phyloP scores from a whole-genome alignment of 53 echinoderm and acorn worm genomes.

The Crossaster papposus region DNA sequence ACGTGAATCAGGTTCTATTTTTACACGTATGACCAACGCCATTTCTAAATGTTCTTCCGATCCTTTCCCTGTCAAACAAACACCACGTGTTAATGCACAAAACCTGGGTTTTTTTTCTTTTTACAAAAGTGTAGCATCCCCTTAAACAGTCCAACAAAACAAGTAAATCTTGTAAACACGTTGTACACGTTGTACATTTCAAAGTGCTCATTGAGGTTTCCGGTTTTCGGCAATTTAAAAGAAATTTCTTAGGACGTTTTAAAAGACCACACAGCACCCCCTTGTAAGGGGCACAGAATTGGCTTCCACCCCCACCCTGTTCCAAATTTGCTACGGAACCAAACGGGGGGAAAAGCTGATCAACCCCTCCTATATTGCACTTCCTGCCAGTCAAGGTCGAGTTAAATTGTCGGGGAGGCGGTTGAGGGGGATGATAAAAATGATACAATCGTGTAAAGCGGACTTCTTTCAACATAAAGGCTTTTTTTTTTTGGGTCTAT shows the following conservation, averaged over 20 bases:
- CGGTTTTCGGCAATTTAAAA: background rate
- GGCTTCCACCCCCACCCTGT: background rate
- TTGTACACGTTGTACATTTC: no score
- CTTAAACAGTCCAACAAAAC: no score
- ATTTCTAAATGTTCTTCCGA: background rate
- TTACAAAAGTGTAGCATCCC: no score
- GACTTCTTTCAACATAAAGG: background rate
- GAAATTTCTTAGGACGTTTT: background rate
- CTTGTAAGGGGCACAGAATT: background rate
- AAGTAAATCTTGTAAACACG: no score
- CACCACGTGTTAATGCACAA: no score
- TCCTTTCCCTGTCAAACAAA: background rate
- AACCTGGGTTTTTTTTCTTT: no score
- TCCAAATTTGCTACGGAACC: slow-evolving; percentile 56
- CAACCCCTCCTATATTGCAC: slow-evolving; percentile 62
- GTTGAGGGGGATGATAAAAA: background rate
- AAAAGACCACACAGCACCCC: background rate
- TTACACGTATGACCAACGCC: background rate
- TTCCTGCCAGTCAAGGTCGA: slow-evolving; percentile 59
- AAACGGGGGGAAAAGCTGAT: slow-evolving; percentile 51
- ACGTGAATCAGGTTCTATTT: background rate
- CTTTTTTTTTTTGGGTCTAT: background rate
- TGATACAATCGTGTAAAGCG: background rate
- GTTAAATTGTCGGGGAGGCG: slow-evolving; percentile 1
- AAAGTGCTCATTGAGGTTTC: background rate